Conservation (phyloP, 2,113 vertebrate species). For the Indicator indicator region DNA sequence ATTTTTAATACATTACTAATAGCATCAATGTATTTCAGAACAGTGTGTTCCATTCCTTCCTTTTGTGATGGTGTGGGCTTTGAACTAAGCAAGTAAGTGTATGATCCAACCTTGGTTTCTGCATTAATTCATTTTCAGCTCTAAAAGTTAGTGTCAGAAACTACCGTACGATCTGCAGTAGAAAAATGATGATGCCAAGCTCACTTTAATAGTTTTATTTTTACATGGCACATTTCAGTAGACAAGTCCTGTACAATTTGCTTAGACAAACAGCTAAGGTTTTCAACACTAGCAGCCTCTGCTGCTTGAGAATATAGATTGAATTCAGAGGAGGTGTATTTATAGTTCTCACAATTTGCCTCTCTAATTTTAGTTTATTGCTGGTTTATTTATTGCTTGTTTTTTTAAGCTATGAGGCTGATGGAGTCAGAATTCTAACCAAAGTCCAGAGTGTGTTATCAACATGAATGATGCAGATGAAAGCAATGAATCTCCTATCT, state of each 20-base stretch:
- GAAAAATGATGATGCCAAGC: neutral
- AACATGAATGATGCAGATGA: neutral
- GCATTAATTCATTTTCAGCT: slow-evolving; percentile 24
- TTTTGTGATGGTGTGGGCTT: neutral
- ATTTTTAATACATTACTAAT: neutral
- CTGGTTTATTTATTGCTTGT: neutral
- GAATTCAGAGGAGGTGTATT: slow-evolving; percentile 22
- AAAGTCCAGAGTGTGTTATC: neutral
- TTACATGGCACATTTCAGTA: neutral
- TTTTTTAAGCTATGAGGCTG: neutral
- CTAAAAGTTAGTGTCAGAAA: neutral
- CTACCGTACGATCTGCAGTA: neutral
- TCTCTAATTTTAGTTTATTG: slow-evolving; percentile 4
- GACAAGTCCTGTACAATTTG: neutral
- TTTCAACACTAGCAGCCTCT: neutral
- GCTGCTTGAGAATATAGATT: neutral
- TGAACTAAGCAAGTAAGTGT: neutral
- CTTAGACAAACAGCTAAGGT: neutral
- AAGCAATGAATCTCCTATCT: neutral
- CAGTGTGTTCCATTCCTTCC: neutral
- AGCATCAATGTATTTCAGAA: neutral
- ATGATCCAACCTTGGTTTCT: neutral
- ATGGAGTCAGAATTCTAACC: slow-evolving; percentile 16
- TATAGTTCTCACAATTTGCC: neutral
- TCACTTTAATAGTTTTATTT: neutral